Percentiles rank a stretch among this genome's conserved stretches.
These are phyloP conservation scores for Catharus bicknelli DNA, from an alignment of 2,113 vertebrate genomes.

Conservation along the genomic window DNA sequence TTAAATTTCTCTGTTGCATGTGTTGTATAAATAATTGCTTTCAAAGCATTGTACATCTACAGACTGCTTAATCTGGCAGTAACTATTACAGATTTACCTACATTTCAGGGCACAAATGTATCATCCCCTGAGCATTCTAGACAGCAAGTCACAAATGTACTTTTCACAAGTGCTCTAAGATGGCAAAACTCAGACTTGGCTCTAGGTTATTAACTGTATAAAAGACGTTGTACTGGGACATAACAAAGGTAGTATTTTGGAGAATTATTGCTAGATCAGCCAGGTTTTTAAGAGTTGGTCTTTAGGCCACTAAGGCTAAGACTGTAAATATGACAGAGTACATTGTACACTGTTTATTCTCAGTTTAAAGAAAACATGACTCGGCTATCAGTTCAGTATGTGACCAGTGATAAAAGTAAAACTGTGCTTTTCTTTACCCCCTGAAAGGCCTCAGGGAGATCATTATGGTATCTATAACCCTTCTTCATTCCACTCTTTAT, in stretches of 20 bases:
- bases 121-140: neutral
- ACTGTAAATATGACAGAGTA: neutral
- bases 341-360: neutral
- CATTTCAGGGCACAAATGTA: neutral
- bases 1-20: neutral
- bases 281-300: neutral
- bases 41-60: neutral
- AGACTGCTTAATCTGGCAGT: neutral
- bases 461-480: neutral
- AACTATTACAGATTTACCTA: neutral
- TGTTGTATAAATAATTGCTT: neutral
- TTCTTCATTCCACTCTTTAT: neutral
- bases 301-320: neutral
- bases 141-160: neutral
- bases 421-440: neutral
- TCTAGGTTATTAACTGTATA: neutral
- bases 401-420: neutral
- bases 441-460: neutral
- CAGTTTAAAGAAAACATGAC: neutral
- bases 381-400: neutral
- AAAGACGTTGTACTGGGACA: neutral
- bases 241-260: neutral
- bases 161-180: neutral
- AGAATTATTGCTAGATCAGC: constrained; percentile 18
- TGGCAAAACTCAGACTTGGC: neutral